Conservation (phyloP, 2,888 invertebrate genomes). For the Sminthurides aquaticus region DNA sequence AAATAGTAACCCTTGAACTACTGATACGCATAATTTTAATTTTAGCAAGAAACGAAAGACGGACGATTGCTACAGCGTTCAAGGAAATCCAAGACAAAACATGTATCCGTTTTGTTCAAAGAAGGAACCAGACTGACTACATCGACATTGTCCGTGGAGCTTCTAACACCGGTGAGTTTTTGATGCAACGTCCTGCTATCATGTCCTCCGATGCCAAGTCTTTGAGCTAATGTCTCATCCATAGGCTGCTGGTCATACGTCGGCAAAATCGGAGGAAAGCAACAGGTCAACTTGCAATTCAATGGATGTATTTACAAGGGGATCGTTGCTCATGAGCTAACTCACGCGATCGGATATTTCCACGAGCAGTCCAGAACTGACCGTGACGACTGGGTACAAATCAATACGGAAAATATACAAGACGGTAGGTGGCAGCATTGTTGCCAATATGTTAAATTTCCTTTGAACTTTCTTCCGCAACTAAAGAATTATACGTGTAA, state of each 20-base stretch:
- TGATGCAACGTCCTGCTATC: background rate
- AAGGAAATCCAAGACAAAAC: constrained; percentile 56
- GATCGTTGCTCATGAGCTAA: constrained; percentile 68
- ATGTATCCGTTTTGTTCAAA: constrained; percentile 55
- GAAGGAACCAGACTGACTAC: constrained; percentile 52
- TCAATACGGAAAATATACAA: constrained; percentile 44
- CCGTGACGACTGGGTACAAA: constrained; percentile 46
- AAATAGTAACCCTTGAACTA: too few species aligned
- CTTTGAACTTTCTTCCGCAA: too few species aligned
- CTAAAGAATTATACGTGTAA: too few species aligned
- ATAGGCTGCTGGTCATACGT: constrained; percentile 64
- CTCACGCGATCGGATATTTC: constrained; percentile 55
- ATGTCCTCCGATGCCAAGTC: too few species aligned
- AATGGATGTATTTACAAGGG: constrained; percentile 52
- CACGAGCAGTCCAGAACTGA: constrained; percentile 10
- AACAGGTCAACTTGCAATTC: constrained; percentile 53
- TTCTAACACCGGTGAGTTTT: background rate
- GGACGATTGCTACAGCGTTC: constrained; percentile 53
- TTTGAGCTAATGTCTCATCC: constrained; percentile 38
- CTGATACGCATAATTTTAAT: too few species aligned
- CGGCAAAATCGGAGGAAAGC: constrained; percentile 56
- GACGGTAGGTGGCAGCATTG: constrained; percentile 39
- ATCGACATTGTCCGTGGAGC: constrained; percentile 49
- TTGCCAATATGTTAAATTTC: too few species aligned
- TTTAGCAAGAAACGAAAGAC: constrained; percentile 44